Evolutionary conservation across 2,113 vertebrate genomes (phyloP).

Genomic region (Cynopterus brachyotis): DNA sequence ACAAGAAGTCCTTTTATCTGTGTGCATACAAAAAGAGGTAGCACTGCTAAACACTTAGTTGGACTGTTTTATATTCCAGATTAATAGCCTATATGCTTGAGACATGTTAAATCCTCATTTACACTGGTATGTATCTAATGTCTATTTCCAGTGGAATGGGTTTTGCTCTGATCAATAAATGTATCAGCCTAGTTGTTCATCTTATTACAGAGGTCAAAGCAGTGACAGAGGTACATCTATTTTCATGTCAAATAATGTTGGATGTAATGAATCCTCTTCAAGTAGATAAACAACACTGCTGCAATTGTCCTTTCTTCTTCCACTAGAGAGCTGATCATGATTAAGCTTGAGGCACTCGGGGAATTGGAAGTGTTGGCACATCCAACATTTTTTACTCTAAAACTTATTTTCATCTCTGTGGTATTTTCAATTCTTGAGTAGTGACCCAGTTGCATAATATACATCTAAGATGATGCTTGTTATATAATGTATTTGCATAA

Average conservation of each 20-base stretch:
- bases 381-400: conserved; percentile 34
- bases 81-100: conserved; percentile 81
- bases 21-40: conserved; percentile 63
- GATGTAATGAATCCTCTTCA: conserved; percentile 79
- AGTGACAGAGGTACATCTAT: conserved; percentile 82
- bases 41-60: conserved; percentile 64
- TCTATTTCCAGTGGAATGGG: conserved; percentile 78
- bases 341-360: conserved; percentile 70
- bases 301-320: conserved; percentile 67
- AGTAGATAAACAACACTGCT: conserved; percentile 72
- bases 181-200: conserved; percentile 79
- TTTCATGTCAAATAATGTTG: conserved; percentile 79
- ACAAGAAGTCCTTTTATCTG: conserved; percentile 69
- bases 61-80: conserved; percentile 76
- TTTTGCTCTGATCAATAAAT: conserved; percentile 83
- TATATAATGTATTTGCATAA: conserved; percentile 9
- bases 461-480: conserved; percentile 12
- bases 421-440: conserved; percentile 46
- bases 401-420: conserved; percentile 21
- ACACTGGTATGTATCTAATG: conserved; percentile 54
- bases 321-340: conserved; percentile 42
- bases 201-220: conserved; percentile 81
- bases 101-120: conserved; percentile 83
- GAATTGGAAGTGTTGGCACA: conserved; percentile 31
- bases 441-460: conserved; percentile 44